Evolutionary conservation across 2,888 invertebrate species (phyloP).

Genomic region (Sphinx pinastri): DNA sequence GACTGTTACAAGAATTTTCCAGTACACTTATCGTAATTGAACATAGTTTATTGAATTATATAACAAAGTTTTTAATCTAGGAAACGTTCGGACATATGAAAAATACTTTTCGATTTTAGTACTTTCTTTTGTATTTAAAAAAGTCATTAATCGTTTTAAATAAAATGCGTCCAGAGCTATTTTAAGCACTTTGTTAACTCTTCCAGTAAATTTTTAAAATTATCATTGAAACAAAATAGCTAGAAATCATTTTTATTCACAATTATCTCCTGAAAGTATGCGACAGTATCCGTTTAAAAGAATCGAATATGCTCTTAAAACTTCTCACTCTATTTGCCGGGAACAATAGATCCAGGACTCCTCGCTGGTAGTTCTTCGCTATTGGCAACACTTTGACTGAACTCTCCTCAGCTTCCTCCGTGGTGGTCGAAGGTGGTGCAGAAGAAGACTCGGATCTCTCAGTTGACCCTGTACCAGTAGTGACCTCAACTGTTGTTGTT

Average conservation of each 20-base stretch:
- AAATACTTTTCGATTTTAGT: too few relatives aligned
- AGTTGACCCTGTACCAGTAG: conserved; percentile 24
- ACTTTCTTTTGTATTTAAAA: too few relatives aligned
- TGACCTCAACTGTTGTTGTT: conserved; percentile 31
- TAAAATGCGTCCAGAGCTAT: too few relatives aligned
- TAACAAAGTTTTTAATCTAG: too few relatives aligned
- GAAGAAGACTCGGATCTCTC: not conserved
- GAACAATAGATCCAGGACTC: conserved; percentile 64
- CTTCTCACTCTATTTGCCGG: conserved; percentile 59
- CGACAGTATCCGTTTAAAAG: conserved; percentile 58
- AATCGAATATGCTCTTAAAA: conserved; percentile 64
- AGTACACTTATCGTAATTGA: not conserved
- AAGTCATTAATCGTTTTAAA: too few relatives aligned
- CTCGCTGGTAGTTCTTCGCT: conserved; percentile 49
- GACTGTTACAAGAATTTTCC: conserved; percentile 24
- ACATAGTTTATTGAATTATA: not conserved
- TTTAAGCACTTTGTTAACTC: too few relatives aligned
- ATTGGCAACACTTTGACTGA: conserved; percentile 47
- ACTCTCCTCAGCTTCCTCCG: conserved; percentile 41
- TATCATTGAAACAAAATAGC: not conserved
- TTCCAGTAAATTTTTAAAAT: too few relatives aligned
- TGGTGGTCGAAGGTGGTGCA: conserved; percentile 32
- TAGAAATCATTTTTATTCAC: not conserved
- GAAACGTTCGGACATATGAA: too few relatives aligned
- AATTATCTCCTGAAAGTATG: conserved; percentile 51